phyloP scores from a whole-genome alignment of 2,113 vertebrate species.

The Campylomormyrus numenius region DNA sequence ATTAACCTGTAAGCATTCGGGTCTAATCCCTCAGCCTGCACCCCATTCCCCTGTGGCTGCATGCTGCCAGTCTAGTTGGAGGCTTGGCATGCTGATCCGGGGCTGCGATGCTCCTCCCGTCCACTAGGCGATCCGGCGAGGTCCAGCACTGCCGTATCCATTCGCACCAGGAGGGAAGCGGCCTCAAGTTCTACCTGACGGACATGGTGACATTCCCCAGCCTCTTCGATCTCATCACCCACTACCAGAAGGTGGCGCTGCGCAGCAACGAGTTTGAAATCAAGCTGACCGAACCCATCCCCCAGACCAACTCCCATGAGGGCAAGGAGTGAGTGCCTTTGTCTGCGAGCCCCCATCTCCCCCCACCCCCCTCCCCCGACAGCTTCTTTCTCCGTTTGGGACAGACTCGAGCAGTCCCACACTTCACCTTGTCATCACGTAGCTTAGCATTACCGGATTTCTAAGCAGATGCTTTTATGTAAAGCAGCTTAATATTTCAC shows the following conservation, averaged over 20 bases:
- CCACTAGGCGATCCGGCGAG: conserved; percentile 81
- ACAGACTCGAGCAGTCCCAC: neutral
- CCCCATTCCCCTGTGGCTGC: neutral
- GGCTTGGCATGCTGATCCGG: neutral
- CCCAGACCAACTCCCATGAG: conserved; percentile 94
- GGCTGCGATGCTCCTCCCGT: neutral
- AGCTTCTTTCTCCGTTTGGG: neutral
- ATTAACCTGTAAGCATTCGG: neutral
- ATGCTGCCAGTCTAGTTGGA: neutral
- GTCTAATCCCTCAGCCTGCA: neutral
- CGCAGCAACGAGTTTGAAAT: conserved; percentile 98
- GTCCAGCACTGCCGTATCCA: conserved; percentile 97
- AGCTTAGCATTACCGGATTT: neutral
- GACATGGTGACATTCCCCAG: conserved; percentile 96
- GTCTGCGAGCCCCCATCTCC: neutral
- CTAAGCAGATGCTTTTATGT: neutral
- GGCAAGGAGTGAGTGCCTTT: conserved; percentile 86
- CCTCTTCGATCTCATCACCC: conserved; percentile 90
- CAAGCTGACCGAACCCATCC: conserved; percentile 92
- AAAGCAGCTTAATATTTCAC: neutral
- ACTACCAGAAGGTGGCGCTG: conserved; percentile 95
- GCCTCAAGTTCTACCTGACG: conserved; percentile 94
- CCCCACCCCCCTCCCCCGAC: neutral
- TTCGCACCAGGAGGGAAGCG: conserved; percentile 87
- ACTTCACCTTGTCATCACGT: neutral